Percentiles rank a stretch among this genome's conserved stretches.
Evolutionary conservation across 2,113 vertebrate species (phyloP).

Genomic region (Crypturellus undulatus): DNA sequence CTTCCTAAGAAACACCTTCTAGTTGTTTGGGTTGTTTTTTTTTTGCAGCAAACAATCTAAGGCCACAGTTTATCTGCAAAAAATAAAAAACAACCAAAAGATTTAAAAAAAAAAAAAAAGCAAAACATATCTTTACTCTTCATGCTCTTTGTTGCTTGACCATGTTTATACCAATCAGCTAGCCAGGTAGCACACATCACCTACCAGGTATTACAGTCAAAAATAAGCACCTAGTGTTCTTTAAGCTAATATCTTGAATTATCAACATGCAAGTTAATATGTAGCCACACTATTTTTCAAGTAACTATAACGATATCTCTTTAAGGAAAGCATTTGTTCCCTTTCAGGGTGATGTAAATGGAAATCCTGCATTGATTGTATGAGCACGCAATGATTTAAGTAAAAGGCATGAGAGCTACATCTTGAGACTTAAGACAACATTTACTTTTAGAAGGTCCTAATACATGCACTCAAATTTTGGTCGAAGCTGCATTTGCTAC

Average conservation of each 20-base stretch:
- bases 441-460: not conserved
- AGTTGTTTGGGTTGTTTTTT: not conserved
- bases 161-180: not conserved
- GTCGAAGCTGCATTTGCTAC: slow-evolving; percentile 53
- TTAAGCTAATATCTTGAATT: slow-evolving; percentile 2
- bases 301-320: slow-evolving; percentile 11
- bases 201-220: slow-evolving; percentile 15
- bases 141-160: slow-evolving; percentile 35
- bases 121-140: slow-evolving; percentile 59
- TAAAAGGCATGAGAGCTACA: slow-evolving; percentile 16
- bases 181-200: slow-evolving; percentile 18
- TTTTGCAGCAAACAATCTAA: slow-evolving; percentile 78
- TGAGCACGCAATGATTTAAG: not conserved
- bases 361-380: not conserved
- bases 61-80: slow-evolving; percentile 76
- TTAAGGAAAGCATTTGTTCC: slow-evolving; percentile 32
- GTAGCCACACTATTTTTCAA: slow-evolving; percentile 25
- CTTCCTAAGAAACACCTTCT: slow-evolving; percentile 42
- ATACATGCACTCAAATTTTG: slow-evolving; percentile 13
- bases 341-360: slow-evolving; percentile 28
- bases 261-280: slow-evolving; percentile 59
- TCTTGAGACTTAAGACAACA: not conserved
- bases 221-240: slow-evolving; percentile 30
- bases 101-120: not conserved
- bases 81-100: slow-evolving; percentile 22